These are phyloP conservation scores for Oryzias woworae DNA, from an alignment of 2,113 vertebrate genomes.

Conservation along the genomic window DNA sequence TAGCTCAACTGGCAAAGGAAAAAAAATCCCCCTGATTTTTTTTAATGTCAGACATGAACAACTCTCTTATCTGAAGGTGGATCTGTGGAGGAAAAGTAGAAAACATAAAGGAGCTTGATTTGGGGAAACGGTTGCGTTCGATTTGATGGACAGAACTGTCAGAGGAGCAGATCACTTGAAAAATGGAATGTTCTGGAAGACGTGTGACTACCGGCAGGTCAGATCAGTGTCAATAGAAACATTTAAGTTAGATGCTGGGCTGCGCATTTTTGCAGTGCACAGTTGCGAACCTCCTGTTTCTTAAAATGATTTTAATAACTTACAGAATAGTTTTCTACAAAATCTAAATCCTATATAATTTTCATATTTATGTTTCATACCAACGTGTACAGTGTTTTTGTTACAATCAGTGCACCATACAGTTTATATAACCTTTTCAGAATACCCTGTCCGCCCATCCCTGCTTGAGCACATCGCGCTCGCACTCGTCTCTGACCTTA, in stretches of 20 bases:
- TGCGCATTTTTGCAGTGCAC: not conserved
- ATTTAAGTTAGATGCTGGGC: not conserved
- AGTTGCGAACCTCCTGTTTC: not conserved
- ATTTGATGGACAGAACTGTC: not conserved
- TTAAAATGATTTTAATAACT: too few species aligned
- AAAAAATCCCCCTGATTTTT: not conserved
- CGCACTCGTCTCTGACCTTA: conserved; percentile 36
- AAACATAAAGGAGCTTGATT: not conserved
- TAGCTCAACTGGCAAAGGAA: not conserved
- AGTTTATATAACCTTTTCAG: not conserved
- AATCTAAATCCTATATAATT: too few species aligned
- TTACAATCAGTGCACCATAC: not conserved
- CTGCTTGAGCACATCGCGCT: not conserved
- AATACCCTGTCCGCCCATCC: too few species aligned
- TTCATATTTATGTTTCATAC: not conserved
- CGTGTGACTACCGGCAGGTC: not conserved
- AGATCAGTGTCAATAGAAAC: not conserved
- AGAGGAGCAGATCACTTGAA: not conserved
- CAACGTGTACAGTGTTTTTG: not conserved
- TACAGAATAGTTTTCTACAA: too few species aligned
- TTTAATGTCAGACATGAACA: not conserved
- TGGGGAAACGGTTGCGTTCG: not conserved
- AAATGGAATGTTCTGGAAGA: not conserved
- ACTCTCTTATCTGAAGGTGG: not conserved
- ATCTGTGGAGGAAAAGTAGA: not conserved